Base-by-base conservation (phyloP, 2,888 invertebrate species). In the Torymus aiolomorphi region DNA sequence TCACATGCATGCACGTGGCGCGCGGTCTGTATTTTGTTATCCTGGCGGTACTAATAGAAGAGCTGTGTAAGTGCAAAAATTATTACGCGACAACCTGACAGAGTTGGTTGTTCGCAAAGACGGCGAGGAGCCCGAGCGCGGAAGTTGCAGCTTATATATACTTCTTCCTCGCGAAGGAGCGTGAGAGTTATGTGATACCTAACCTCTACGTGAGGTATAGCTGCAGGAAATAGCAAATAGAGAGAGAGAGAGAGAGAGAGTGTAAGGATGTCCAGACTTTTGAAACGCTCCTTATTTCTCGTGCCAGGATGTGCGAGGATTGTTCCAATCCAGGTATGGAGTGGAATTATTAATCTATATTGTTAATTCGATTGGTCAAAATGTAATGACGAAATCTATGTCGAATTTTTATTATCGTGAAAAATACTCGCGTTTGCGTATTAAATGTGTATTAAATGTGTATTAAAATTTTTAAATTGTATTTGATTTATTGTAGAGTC, bases 401-500 rank as follows among this genome's bases (percentile, higher is more conserved):
- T n/a, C n/a, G n/a, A n/a, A 18, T 13, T 18, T 42, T 65, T 65
- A 49, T 16, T 63, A 2, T 66, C 5, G 3, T 2, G 42, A 5
- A 2, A 69, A 69, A 56, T 56, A n/a, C 4, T n/a, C n/a, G 56
- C n/a, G 2, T 14, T n/a, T n/a, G 14, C 12, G 5, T 56, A 16
- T n/a, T 54, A 52, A 14, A 3, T 54, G 54, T 12, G 1, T 54
- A 1, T n/a, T 4, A 54, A 51, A 56, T 31, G 24, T n/a, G 11
- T 42, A 42, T 2, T 42, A 24, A 67, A 16, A 79, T 61, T 67
- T 16, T 14, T 61, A 20, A 31, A 14, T 65, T 67, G 20, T 51
- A 42, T 42, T 42, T 42, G 42, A 42, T 49, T 31, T 54, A 2
- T 78, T 78, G 13, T 24, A 85, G 84, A 63, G 12, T 11, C 81